A percentile compares a stretch with the other conserved stretches of the same genome.
Evolutionary conservation across 2,888 invertebrate genomes (phyloP).

Genomic region (Endotricha flammealis): DNA sequence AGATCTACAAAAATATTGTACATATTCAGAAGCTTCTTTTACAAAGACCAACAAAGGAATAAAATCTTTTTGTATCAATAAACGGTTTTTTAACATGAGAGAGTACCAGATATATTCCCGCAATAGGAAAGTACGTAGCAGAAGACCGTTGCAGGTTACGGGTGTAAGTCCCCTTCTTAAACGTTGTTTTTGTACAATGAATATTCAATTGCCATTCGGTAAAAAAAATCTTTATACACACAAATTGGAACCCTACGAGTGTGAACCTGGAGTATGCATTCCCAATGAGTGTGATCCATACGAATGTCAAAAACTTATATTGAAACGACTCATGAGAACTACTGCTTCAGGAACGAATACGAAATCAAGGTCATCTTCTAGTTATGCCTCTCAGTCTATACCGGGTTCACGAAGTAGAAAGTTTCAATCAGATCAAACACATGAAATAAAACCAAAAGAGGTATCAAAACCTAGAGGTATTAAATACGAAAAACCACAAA

Average conservation of each 20-base stretch:
- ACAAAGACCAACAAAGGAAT: background rate
- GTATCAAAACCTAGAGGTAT: slow-evolving; percentile 19
- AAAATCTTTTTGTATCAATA: background rate
- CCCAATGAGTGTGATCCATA: slow-evolving; percentile 31
- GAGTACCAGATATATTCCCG: too few species aligned
- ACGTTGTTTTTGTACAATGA: slow-evolving; percentile 20
- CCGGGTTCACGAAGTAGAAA: background rate
- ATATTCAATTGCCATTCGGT: slow-evolving; percentile 19
- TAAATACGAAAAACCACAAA: slow-evolving; percentile 10
- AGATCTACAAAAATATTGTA: background rate
- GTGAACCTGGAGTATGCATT: slow-evolving; percentile 30
- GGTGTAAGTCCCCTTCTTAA: slow-evolving; percentile 3
- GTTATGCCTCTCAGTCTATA: background rate
- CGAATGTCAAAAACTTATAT: slow-evolving; percentile 28
- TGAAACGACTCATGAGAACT: slow-evolving; percentile 20
- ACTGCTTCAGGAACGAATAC: slow-evolving; percentile 10
- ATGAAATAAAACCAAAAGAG: background rate
- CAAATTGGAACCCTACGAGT: slow-evolving; percentile 19
- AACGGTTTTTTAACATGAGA: background rate
- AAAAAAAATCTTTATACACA: background rate
- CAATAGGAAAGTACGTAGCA: too few species aligned
- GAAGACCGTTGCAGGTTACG: too few species aligned
- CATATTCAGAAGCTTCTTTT: slow-evolving; percentile 1
- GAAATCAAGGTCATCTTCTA: background rate
- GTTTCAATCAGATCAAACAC: background rate